Evolutionary conservation across 2,888 invertebrate genomes (phyloP).

Genomic region (Caenorhabditis sp.): DNA sequence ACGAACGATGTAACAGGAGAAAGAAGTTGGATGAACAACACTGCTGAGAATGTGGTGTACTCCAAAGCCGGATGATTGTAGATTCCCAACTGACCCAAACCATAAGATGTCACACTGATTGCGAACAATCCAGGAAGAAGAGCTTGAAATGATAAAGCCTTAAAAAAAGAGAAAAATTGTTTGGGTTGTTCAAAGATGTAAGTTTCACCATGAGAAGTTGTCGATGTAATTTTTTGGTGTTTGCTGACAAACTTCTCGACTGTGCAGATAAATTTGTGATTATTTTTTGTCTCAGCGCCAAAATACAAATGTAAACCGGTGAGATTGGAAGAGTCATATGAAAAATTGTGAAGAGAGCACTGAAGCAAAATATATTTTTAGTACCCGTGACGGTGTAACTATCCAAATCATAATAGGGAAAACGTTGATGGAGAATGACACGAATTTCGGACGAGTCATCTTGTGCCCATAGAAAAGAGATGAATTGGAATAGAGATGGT

Average conservation of each 20-base stretch:
- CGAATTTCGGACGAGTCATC: neutral
- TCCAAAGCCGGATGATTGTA: constrained; percentile 41
- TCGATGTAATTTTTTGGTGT: constrained; percentile 22
- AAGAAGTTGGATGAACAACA: constrained; percentile 30
- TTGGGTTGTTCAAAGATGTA: neutral
- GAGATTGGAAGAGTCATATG: constrained; percentile 48
- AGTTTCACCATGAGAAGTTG: constrained; percentile 26
- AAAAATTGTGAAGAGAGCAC: constrained; percentile 35
- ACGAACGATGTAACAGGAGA: constrained; percentile 36
- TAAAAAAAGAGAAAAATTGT: neutral
- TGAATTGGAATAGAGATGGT: constrained; percentile 7
- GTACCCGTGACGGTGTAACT: constrained; percentile 25
- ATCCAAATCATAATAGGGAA: constrained; percentile 31
- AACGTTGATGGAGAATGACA: neutral
- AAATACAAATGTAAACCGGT: constrained; percentile 33
- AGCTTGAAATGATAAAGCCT: constrained; percentile 10
- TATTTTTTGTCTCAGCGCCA: constrained; percentile 16
- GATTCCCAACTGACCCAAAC: constrained; percentile 37
- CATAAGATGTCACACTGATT: constrained; percentile 36
- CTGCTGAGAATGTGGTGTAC: constrained; percentile 31
- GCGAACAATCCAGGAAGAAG: constrained; percentile 33
- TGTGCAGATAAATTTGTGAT: constrained; percentile 4
- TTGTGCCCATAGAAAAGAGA: constrained; percentile 1
- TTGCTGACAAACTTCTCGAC: constrained; percentile 9
- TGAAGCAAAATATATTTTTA: constrained; percentile 22